These are phyloP conservation scores for Drosophila varians DNA, from an alignment of 1,140 invertebrate species.

Conservation along the genomic window DNA sequence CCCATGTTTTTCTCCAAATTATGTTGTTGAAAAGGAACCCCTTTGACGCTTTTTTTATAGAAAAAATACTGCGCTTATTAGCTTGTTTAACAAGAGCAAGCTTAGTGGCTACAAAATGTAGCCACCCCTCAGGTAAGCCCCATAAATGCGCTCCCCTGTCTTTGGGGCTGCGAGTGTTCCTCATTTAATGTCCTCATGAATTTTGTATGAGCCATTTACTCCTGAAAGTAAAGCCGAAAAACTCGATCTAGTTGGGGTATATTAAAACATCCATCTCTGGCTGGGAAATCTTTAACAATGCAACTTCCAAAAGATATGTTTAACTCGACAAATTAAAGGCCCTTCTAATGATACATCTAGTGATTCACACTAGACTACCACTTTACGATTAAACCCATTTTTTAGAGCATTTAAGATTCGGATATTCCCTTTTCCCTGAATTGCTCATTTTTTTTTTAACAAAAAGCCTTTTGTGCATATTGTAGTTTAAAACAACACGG, in stretches of 20 bases:
- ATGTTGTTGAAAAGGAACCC: neutral
- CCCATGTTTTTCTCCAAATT: too few relatives aligned
- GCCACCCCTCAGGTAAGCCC: constrained; percentile 41
- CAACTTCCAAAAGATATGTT: too few relatives aligned
- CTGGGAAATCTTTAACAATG: too few relatives aligned
- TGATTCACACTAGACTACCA: too few relatives aligned
- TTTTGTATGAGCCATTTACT: constrained; percentile 71
- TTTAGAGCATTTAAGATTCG: constrained; percentile 9
- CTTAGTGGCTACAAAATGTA: constrained; percentile 30
- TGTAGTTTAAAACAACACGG: constrained; percentile 59
- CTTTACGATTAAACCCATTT: neutral
- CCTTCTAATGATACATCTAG: too few relatives aligned
- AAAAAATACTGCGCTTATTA: constrained; percentile 22
- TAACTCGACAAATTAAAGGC: too few relatives aligned
- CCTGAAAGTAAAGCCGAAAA: constrained; percentile 14
- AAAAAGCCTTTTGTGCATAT: constrained; percentile 69
- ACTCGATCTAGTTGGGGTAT: constrained; percentile 7
- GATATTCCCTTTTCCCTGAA: neutral
- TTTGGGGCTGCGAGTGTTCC: constrained; percentile 25
- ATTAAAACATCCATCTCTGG: neutral
- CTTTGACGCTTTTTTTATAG: neutral
- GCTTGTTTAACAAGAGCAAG: constrained; percentile 21
- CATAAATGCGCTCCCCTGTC: constrained; percentile 20
- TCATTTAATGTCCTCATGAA: constrained; percentile 74
- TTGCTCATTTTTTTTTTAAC: constrained; percentile 32